Evolutionary conservation across 2,888 invertebrate genomes (phyloP), one percentile per base, ranked within the genome.

Genomic region (Aromia moschata): DNA sequence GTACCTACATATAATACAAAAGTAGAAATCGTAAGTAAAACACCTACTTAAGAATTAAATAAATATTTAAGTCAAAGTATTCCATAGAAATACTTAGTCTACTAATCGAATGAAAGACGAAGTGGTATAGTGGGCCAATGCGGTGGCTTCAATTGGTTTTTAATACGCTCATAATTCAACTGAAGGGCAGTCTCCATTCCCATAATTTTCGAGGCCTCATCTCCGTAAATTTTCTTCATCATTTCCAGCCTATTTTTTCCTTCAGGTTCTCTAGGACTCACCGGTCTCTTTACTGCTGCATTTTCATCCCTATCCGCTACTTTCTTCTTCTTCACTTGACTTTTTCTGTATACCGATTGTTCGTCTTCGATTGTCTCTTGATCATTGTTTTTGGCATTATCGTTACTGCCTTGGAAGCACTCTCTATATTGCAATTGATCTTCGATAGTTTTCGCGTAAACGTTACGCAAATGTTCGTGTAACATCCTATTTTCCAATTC

Each of bases 101-200:
- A n/a, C n/a, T n/a, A n/a, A n/a, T n/a, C n/a, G n/a, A n/a, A n/a
- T n/a, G n/a, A n/a, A n/a, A n/a, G n/a, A n/a, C n/a, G 52, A 12
- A 52, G 31, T 0, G 79, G 78, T 52, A 78, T 69, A 68, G 71
- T 87, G 0, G 92, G 92, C 93, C 92, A 93, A 62, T 85, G 83
- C 41, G 82, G 80, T 2, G 90, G 87, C 65, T 87, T 86, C 1
- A 57, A 53, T 49, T 82, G 76, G 58, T 81, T 82, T 70, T 83
- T 80, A 63, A 85, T 83, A 62, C 84, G 80, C 59, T 92, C 87
- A 77, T 85, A 89, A 38, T 85, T 84, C 53, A 89, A 83, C 64
- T 89, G 85, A 61, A 91, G 74, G 0, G 88, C 86, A 62, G 88
- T 88, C 82, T 93, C 92, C 84, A 91, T 86, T 0, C 89, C 90